Evolutionary conservation across 2,797 vertebrate genomes (phyloP), one percentile per base, ranked within the genome.

Genomic region (Melanotaenia parkinsoni): DNA sequence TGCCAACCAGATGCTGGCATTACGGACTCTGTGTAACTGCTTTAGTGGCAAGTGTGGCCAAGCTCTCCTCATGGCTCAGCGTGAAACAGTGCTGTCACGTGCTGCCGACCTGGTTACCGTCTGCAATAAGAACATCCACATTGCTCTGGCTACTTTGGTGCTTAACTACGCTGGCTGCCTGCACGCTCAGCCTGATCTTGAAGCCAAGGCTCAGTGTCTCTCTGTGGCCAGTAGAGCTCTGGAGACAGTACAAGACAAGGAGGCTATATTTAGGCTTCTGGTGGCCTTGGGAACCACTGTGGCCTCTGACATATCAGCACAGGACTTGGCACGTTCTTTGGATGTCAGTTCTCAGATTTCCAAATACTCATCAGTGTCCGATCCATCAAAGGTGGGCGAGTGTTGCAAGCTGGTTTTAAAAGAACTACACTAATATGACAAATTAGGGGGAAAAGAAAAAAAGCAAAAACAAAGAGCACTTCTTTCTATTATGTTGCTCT

Each of bases 11-110:
- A 95, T 99, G 91, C 93, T 99, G 89, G 96, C 96, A 6, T 95
- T 99, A 82, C 95, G 98, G 94, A 96, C 95, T 88, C 95, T 99
- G 80, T 99, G 97, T 92, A 99, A 99, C 95, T 98, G 97, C 91
- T 99, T 99, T 83, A 91, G 91, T 22, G 95, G 93, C 79, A 90
- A 93, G 50, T 90, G 94, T 26, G 97, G 98, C 51, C 93, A 95
- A 66, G 93, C 93, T 63, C 95, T 99, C 12, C 96, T 99, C 89
- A 92, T 98, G 95, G 92, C 95, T 38, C 96, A 96, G 86, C 96
- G 97, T 4, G 97, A 98, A 85, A 87, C 94, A 0, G 94, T 99
- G 68, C 93, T 99, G 72, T 95, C 96, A 4, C 95, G 92, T 73
- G 96, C 96, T 50, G 92, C 96, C 68, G 96, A 99, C 93, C 94